Conservation (phyloP, 1,140 invertebrate species). For the Oryctes rhinoceros region DNA sequence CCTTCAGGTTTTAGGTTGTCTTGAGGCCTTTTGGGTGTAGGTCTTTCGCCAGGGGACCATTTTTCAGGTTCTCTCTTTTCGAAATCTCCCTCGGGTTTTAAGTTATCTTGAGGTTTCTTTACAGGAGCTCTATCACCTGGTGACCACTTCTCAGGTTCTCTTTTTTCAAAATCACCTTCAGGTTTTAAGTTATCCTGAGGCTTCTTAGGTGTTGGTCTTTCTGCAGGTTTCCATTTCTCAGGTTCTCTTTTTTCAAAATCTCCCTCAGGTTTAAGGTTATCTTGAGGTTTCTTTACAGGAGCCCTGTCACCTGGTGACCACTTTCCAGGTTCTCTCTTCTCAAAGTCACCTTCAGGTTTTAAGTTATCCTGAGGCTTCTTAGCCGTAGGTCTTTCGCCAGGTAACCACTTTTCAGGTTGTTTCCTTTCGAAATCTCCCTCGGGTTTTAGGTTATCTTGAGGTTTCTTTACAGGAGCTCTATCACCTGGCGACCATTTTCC, state of each 20-base stretch:
- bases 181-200: slow-evolving; percentile 66
- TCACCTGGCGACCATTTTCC: slow-evolving; percentile 58
- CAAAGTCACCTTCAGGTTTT: slow-evolving; percentile 70
- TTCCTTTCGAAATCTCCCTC: slow-evolving; percentile 50
- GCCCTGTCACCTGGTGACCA: slow-evolving; percentile 61
- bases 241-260: slow-evolving; percentile 66
- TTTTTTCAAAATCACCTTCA: slow-evolving; percentile 67
- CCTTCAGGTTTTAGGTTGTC: slow-evolving; percentile 68
- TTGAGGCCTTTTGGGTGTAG: slow-evolving; percentile 61
- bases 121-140: slow-evolving; percentile 56
- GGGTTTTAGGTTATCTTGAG: too few species aligned
- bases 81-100: slow-evolving; percentile 64
- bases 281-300: slow-evolving; percentile 60
- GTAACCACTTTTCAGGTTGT: slow-evolving; percentile 63
- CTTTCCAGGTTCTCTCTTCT: slow-evolving; percentile 61
- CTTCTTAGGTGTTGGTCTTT: slow-evolving; percentile 63
- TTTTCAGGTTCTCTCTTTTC: slow-evolving; percentile 53
- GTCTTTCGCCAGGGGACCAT: slow-evolving; percentile 64
- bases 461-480: slow-evolving; percentile 56
- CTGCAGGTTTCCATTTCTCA: slow-evolving; percentile 62
- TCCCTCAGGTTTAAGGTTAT: slow-evolving; percentile 68
- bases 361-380: slow-evolving; percentile 69
- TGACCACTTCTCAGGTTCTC: slow-evolving; percentile 55
- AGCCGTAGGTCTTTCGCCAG: slow-evolving; percentile 70
- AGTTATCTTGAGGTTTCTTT: slow-evolving; percentile 64